Percentiles rank a stretch among this genome's conserved stretches.
phyloP scores from a whole-genome alignment of 2,888 invertebrate species.

The Idaea aversata region DNA sequence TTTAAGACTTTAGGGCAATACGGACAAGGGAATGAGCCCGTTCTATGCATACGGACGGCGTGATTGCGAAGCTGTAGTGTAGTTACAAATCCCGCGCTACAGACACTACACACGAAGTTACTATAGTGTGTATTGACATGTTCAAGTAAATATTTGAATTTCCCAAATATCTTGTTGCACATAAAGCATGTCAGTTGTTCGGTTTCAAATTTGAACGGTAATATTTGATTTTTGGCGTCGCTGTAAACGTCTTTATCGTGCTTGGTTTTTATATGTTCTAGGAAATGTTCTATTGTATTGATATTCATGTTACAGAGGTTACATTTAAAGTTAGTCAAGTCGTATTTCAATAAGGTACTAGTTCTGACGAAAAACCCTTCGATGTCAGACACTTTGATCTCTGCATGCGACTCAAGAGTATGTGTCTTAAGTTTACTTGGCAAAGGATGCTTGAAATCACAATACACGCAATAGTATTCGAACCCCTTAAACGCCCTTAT shows the following conservation, averaged over 20 bases:
- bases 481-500: conserved; percentile 43
- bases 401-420: conserved; percentile 38
- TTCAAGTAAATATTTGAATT: conserved; percentile 37
- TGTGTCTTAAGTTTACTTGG: conserved; percentile 51
- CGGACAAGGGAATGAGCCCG: not conserved
- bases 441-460: conserved; percentile 32
- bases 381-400: conserved; percentile 32
- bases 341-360: conserved; percentile 43
- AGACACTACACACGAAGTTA: conserved; percentile 7
- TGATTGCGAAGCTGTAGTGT: not conserved
- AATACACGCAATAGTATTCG: conserved; percentile 50
- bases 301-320: conserved; percentile 23
- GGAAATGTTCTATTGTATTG: conserved; percentile 19
- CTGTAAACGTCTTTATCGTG: conserved; percentile 26
- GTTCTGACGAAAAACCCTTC: conserved; percentile 31
- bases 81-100: not conserved
- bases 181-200: conserved; percentile 24
- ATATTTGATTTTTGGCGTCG: conserved; percentile 36
- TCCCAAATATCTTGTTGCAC: conserved; percentile 21
- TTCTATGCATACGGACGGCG: conserved; percentile 56
- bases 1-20: not conserved
- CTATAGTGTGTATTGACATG: conserved; percentile 1
- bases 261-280: conserved; percentile 24
- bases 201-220: conserved; percentile 32
- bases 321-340: conserved; percentile 46